A percentile compares a stretch with the other conserved stretches of the same genome.
Conservation (phyloP, 2,113 vertebrate species). For the Ciconia stormi region DNA sequence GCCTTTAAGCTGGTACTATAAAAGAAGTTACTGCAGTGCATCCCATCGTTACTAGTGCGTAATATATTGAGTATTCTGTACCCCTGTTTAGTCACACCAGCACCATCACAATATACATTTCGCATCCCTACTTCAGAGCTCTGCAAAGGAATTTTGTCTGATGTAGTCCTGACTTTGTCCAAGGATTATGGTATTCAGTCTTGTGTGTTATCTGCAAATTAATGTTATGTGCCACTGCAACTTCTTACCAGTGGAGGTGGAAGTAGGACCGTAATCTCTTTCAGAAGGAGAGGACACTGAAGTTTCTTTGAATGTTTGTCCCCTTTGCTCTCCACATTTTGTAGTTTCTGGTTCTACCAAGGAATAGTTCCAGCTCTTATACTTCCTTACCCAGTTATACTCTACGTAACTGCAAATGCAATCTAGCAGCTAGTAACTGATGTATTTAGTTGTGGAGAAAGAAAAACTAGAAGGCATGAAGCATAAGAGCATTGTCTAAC, state of each 20-base stretch:
- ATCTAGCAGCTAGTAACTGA: neutral
- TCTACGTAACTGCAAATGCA: neutral
- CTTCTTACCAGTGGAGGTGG: neutral
- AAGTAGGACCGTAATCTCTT: neutral
- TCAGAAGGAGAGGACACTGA: neutral
- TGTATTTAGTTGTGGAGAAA: neutral
- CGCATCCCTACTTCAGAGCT: neutral
- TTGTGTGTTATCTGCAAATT: neutral
- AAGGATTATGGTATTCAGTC: neutral
- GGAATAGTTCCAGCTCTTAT: neutral
- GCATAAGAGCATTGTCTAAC: neutral
- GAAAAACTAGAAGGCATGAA: neutral
- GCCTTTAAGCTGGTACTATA: neutral
- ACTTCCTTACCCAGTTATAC: neutral
- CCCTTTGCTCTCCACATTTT: neutral
- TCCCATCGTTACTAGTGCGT: neutral
- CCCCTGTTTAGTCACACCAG: neutral
- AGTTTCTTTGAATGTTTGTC: neutral
- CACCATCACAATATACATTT: neutral
- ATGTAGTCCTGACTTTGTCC: neutral
- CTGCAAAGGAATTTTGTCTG: neutral
- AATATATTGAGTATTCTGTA: neutral
- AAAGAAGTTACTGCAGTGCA: neutral
- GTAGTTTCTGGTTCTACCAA: neutral
- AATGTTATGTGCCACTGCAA: neutral